Evolutionary conservation across 2,113 vertebrate species (phyloP).

Genomic region (Galemys pyrenaicus): DNA sequence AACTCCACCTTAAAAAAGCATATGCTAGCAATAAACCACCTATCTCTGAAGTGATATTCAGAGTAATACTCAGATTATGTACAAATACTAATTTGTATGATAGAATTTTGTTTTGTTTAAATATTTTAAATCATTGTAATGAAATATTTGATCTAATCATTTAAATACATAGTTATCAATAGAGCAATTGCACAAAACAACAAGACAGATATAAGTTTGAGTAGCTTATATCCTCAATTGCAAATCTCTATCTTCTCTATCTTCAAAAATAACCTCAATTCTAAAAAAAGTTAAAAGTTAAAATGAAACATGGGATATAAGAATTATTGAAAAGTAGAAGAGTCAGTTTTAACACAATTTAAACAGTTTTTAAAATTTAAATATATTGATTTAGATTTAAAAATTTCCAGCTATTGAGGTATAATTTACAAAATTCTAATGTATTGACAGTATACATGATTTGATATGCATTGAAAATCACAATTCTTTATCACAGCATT

Average conservation of each 20-base stretch:
- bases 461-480: no score
- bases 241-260: no score
- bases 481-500: no score
- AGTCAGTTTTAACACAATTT: background rate
- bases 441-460: no score
- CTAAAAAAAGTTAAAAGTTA: background rate
- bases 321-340: background rate
- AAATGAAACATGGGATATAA: background rate
- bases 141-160: background rate
- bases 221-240: no score
- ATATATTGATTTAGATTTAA: no score
- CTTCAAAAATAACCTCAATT: background rate
- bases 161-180: background rate
- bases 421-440: no score
- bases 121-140: background rate
- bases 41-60: background rate
- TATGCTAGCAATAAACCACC: background rate
- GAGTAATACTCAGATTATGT: background rate
- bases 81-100: background rate
- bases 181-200: background rate
- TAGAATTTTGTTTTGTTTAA: background rate
- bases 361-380: background rate
- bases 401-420: no score
- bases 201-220: background rate
- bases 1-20: background rate